Percentiles rank a stretch among this genome's conserved stretches.
These are phyloP conservation scores for Schizaphis graminum DNA, from an alignment of 2,888 invertebrate species.

Conservation along the genomic window DNA sequence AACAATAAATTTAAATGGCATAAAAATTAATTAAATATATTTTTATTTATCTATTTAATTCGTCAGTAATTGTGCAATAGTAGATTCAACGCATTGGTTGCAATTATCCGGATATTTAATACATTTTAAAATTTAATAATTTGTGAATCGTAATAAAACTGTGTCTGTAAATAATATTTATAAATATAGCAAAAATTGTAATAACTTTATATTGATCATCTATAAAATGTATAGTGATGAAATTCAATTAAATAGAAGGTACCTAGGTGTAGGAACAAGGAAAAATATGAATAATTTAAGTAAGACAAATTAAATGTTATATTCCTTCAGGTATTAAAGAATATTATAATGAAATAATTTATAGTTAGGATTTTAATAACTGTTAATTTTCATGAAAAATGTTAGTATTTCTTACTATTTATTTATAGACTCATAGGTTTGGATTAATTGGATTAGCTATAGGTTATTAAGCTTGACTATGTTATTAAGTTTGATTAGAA, in stretches of 20 bases:
- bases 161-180: neutral
- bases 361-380: neutral
- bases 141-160: neutral
- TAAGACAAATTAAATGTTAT: neutral
- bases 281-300: neutral
- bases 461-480: neutral
- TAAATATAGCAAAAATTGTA: neutral
- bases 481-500: neutral
- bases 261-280: too few species aligned
- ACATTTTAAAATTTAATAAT: neutral
- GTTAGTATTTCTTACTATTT: neutral
- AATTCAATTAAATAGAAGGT: neutral
- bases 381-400: neutral
- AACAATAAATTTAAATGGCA: neutral
- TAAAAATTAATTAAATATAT: neutral
- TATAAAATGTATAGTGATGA: neutral
- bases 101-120: neutral
- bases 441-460: constrained; percentile 12
- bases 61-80: neutral
- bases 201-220: neutral
- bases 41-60: neutral
- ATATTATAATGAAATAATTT: neutral
- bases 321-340: neutral
- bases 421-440: neutral
- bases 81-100: neutral